Evolutionary conservation across 2,797 vertebrate genomes (phyloP).

Genomic region (Jordanella pulchra): DNA sequence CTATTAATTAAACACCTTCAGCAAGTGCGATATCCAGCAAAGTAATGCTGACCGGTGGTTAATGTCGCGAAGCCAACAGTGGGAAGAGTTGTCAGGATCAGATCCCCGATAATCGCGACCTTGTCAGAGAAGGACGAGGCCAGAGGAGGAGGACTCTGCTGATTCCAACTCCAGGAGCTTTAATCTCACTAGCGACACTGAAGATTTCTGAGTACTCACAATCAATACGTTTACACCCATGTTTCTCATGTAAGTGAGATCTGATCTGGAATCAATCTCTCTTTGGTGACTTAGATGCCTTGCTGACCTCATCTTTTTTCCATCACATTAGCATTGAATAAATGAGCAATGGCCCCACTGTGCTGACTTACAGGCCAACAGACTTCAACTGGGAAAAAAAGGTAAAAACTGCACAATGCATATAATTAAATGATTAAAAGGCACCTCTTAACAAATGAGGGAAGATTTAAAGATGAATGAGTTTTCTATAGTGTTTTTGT

Average conservation of each 20-base stretch:
- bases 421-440: constrained; percentile 14
- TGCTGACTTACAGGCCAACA: constrained; percentile 15
- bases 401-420: constrained; percentile 23
- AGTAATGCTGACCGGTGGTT: constrained; percentile 59
- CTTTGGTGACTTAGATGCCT: constrained; percentile 57
- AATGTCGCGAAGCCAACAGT: constrained; percentile 35
- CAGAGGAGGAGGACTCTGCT: constrained; percentile 62
- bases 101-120: constrained; percentile 60
- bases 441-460: neutral
- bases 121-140: constrained; percentile 58
- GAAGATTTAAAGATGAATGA: neutral
- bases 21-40: constrained; percentile 58
- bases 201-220: constrained; percentile 63
- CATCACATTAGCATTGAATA: constrained; percentile 69
- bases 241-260: constrained; percentile 76
- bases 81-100: constrained; percentile 65
- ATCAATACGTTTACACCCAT: constrained; percentile 73
- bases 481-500: neutral
- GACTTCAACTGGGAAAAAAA: constrained; percentile 34
- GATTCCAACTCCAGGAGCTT: constrained; percentile 47
- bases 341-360: constrained; percentile 47
- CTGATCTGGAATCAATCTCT: constrained; percentile 76
- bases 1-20: constrained; percentile 70
- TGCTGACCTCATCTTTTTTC: constrained; percentile 73
- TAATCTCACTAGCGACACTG: constrained; percentile 54